These are phyloP conservation scores for Coenonympha glycerion DNA, from an alignment of 2,888 invertebrate genomes.

Conservation along the genomic window DNA sequence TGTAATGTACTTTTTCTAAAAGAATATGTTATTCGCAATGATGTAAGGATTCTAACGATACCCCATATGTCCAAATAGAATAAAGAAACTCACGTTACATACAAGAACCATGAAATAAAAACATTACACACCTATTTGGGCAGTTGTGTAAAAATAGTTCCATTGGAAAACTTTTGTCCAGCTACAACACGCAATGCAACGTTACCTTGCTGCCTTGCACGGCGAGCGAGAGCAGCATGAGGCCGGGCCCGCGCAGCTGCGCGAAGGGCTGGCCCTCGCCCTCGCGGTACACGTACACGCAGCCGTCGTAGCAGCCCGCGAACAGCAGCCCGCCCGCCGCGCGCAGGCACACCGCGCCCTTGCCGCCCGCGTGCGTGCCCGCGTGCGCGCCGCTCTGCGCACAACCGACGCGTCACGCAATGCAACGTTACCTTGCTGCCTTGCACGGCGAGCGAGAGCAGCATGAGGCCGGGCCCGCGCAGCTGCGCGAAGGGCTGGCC, in stretches of 20 bases:
- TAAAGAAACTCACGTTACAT: too few species aligned
- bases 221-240: constrained; percentile 82
- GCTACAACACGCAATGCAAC: background rate
- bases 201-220: constrained; percentile 78
- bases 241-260: constrained; percentile 81
- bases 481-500: constrained; percentile 77
- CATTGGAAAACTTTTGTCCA: too few species aligned
- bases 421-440: constrained; percentile 73
- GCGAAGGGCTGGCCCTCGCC: constrained; percentile 74
- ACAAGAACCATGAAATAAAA: too few species aligned
- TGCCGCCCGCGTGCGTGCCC: constrained; percentile 78
- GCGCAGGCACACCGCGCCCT: constrained; percentile 83
- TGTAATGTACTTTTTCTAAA: too few species aligned
- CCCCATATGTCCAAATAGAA: too few species aligned
- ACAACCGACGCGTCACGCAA: background rate
- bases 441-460: constrained; percentile 81
- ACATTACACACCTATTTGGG: too few species aligned
- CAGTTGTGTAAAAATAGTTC: too few species aligned
- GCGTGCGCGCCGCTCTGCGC: constrained; percentile 79
- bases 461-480: constrained; percentile 82
- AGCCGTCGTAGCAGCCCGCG: constrained; percentile 87
- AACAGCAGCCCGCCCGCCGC: constrained; percentile 77
- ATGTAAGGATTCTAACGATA: too few species aligned
- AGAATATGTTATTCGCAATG: too few species aligned
- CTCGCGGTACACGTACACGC: constrained; percentile 82